These are phyloP conservation scores for Drosophila elegans DNA, from an alignment of 1,140 invertebrate species.

Conservation along the genomic window DNA sequence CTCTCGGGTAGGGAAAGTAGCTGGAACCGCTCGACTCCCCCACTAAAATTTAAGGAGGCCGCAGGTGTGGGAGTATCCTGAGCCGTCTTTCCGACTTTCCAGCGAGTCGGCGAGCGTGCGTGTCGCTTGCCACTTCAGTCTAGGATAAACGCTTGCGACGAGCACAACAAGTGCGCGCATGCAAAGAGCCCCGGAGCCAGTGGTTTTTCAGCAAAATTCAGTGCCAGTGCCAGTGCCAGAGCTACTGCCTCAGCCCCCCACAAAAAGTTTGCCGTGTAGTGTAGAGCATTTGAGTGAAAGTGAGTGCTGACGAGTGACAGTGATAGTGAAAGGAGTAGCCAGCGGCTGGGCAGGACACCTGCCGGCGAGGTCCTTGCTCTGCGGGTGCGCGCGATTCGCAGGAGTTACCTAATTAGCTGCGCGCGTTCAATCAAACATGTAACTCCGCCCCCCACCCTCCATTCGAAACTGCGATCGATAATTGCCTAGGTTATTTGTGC, in stretches of 20 bases:
- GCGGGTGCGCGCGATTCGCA: conserved; percentile 39
- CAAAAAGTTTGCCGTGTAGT: conserved; percentile 47
- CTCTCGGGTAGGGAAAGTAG: conserved; percentile 22
- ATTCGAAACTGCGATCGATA: conserved; percentile 28
- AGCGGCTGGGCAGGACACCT: conserved; percentile 38
- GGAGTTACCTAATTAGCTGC: conserved; percentile 45
- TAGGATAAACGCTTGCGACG: conserved; percentile 84
- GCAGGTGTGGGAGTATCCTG: conserved; percentile 56
- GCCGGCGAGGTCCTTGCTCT: conserved; percentile 32
- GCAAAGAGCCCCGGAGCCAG: conserved; percentile 51
- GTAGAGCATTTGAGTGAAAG: conserved; percentile 38
- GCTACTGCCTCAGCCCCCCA: conserved; percentile 20
- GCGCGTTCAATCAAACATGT: conserved; percentile 62
- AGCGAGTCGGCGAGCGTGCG: conserved; percentile 39
- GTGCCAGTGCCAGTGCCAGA: background rate
- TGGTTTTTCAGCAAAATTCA: conserved; percentile 32
- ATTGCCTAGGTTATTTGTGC: conserved; percentile 29
- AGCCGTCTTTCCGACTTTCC: conserved; percentile 47
- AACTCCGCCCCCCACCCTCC: conserved; percentile 43
- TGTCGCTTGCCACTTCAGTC: conserved; percentile 72
- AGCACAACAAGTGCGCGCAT: conserved; percentile 85
- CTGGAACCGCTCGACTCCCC: conserved; percentile 63
- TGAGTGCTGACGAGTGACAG: conserved; percentile 21
- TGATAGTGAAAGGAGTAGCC: conserved; percentile 7
- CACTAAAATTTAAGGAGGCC: conserved; percentile 37